A percentile compares a stretch with the other conserved stretches of the same genome.
Conservation (phyloP, 2,797 vertebrate species). For the Artibeus lituratus region DNA sequence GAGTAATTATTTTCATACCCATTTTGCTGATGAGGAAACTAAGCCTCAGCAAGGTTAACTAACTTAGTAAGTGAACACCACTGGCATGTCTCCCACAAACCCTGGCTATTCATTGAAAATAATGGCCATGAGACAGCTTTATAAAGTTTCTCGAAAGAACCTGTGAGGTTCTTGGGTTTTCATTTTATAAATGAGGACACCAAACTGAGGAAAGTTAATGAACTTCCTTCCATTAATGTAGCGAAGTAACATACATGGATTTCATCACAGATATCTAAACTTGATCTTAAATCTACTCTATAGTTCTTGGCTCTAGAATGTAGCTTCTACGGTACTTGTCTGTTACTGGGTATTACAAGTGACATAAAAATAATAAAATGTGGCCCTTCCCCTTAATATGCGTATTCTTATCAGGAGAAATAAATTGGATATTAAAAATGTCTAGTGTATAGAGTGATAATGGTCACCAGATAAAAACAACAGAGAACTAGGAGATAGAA, state of each 20-base stretch:
- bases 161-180: not conserved
- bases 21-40: not conserved
- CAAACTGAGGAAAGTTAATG: not conserved
- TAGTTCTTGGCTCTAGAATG: not conserved
- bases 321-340: not conserved
- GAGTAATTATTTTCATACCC: not conserved
- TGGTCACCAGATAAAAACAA: not conserved
- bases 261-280: not conserved
- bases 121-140: not conserved
- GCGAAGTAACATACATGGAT: not conserved
- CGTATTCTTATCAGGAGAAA: not conserved
- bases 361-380: conserved; percentile 9
- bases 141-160: not conserved
- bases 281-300: not conserved
- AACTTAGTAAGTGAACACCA: not conserved
- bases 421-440: not conserved
- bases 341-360: not conserved
- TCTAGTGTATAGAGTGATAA: not conserved
- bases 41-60: not conserved
- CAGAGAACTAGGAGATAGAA: not conserved
- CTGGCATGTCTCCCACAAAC: not conserved
- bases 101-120: not conserved
- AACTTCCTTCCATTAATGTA: not conserved
- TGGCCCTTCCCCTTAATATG: not conserved
- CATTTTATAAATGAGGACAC: not conserved